Evolutionary conservation across 2,113 vertebrate species (phyloP).

Genomic region (Marmota monax): DNA sequence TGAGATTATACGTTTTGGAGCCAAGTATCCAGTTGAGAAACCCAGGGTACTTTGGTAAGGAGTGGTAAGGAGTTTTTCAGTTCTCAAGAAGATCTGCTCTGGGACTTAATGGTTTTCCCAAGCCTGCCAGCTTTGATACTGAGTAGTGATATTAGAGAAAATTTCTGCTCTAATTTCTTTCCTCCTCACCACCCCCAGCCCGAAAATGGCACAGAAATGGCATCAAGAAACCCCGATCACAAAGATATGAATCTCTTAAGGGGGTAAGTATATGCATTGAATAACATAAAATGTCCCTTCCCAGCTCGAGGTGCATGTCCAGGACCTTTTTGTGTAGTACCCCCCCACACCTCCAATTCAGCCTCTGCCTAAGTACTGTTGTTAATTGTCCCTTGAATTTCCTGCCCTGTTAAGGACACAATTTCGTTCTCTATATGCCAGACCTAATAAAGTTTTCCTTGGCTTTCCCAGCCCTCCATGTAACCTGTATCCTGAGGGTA

Average conservation of each 20-base stretch:
- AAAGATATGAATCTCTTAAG: conserved; percentile 96
- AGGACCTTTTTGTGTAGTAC: background rate
- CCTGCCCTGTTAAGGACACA: background rate
- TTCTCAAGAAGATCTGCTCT: background rate
- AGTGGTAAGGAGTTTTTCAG: background rate
- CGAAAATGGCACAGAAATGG: conserved; percentile 99
- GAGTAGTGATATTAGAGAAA: background rate
- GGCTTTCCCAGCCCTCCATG: background rate
- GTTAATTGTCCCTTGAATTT: background rate
- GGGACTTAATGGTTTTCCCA: background rate
- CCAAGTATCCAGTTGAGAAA: background rate
- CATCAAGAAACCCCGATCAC: conserved; percentile 96
- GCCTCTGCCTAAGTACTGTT: background rate
- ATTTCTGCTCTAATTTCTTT: background rate
- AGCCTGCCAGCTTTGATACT: background rate
- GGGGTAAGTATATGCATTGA: conserved; percentile 90
- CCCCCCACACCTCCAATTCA: no score
- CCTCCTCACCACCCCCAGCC: conserved; percentile 84
- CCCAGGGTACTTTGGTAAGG: background rate
- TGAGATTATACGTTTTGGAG: background rate
- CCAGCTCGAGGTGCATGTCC: background rate
- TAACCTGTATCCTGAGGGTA: background rate
- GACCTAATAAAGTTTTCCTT: background rate
- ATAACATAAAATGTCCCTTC: no score
- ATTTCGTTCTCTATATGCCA: background rate